Conservation (phyloP, 2,888 invertebrate genomes). For the Athalia cordata region DNA sequence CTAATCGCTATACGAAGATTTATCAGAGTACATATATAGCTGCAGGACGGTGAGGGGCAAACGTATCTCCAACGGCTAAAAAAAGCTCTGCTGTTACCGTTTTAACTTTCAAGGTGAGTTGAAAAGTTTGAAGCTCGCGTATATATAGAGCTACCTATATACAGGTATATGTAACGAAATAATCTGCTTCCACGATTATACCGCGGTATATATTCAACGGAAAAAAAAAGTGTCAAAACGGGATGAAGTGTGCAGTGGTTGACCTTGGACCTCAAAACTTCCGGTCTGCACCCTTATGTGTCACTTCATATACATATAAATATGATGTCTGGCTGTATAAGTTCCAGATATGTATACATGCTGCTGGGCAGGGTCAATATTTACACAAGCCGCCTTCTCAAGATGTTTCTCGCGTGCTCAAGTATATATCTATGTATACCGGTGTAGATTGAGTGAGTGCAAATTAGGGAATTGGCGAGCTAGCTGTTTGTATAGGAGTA, state of each 20-base stretch:
- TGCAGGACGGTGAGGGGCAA: conserved; percentile 1
- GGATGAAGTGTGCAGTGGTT: too few relatives aligned
- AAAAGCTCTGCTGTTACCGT: neutral
- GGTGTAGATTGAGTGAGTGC: neutral
- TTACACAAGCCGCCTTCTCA: conserved; percentile 36
- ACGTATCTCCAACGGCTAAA: neutral
- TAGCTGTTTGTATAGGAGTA: conserved; percentile 5
- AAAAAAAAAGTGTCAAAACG: too few relatives aligned
- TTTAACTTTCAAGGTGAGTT: too few relatives aligned
- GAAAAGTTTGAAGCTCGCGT: too few relatives aligned
- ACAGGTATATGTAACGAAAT: too few relatives aligned
- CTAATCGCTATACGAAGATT: conserved; percentile 59
- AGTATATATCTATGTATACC: neutral
- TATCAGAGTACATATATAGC: conserved; percentile 50
- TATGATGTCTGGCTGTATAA: too few relatives aligned
- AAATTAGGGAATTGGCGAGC: conserved; percentile 36
- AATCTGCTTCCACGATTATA: too few relatives aligned
- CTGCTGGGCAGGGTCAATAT: conserved; percentile 28
- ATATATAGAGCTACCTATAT: too few relatives aligned
- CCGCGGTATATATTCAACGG: too few relatives aligned
- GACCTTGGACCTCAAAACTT: too few relatives aligned
- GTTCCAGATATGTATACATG: neutral
- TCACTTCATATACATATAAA: too few relatives aligned
- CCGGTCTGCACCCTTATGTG: too few relatives aligned
- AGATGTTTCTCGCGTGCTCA: conserved; percentile 41